These are phyloP conservation scores for Cheilosia vernalis DNA, from an alignment of 2,888 invertebrate species.

Conservation along the genomic window DNA sequence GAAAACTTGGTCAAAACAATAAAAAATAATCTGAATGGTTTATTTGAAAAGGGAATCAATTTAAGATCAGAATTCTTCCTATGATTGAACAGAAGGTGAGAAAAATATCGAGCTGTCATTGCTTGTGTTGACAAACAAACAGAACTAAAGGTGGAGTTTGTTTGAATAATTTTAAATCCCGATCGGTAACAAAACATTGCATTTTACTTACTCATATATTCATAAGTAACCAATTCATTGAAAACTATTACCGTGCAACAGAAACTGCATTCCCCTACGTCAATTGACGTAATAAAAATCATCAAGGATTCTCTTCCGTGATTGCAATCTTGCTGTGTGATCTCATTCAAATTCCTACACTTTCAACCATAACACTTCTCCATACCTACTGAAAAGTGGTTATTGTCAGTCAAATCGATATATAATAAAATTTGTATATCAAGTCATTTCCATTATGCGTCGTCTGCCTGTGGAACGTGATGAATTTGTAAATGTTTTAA, in stretches of 20 bases:
- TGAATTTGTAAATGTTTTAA: slow-evolving; percentile 53
- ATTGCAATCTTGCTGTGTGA: background rate
- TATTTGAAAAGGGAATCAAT: background rate
- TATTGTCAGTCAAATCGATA: slow-evolving; percentile 2
- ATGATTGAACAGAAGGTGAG: too few species aligned
- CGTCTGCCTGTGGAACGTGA: slow-evolving; percentile 34
- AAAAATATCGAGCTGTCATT: too few species aligned
- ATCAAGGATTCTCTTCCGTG: slow-evolving; percentile 8
- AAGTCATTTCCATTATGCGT: slow-evolving; percentile 6
- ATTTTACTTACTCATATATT: too few species aligned
- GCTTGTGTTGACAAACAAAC: too few species aligned
- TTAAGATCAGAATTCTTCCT: too few species aligned
- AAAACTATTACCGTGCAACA: background rate
- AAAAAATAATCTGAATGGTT: background rate
- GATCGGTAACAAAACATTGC: too few species aligned
- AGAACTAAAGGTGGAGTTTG: too few species aligned
- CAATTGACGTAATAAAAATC: background rate
- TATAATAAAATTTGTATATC: slow-evolving; percentile 30
- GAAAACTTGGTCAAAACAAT: background rate
- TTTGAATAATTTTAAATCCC: too few species aligned
- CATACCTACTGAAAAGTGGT: background rate
- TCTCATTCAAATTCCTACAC: slow-evolving; percentile 19
- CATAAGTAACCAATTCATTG: background rate
- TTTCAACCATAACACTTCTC: background rate
- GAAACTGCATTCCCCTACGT: background rate